phyloP scores from a whole-genome alignment of 2,113 vertebrate species.

The Rutilus rutilus region DNA sequence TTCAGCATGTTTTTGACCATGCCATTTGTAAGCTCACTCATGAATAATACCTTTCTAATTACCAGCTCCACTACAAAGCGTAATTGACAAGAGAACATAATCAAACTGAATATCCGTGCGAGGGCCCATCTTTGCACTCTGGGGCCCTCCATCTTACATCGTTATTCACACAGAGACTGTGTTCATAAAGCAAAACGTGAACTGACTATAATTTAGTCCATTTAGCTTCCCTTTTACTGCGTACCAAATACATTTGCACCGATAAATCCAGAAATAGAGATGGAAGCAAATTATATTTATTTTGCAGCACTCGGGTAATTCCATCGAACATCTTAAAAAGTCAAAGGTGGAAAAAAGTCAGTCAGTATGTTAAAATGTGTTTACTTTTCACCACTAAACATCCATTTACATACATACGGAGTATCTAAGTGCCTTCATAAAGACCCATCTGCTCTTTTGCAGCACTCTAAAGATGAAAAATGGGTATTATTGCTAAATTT shows the following conservation, averaged over 20 bases:
- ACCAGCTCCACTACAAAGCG: slow-evolving; percentile 42
- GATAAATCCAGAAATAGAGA: not conserved
- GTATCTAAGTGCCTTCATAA: slow-evolving; percentile 6
- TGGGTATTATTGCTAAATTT: slow-evolving; percentile 32
- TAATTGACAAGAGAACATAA: slow-evolving; percentile 38
- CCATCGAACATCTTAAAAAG: not conserved
- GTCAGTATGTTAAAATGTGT: not conserved
- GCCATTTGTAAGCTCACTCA: slow-evolving; percentile 21
- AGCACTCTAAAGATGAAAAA: slow-evolving; percentile 18
- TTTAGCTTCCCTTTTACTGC: slow-evolving; percentile 35
- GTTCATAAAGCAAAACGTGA: slow-evolving; percentile 43
- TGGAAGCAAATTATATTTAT: not conserved
- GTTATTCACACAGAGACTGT: slow-evolving; percentile 40
- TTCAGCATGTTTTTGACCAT: slow-evolving; percentile 45
- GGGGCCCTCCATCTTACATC: slow-evolving; percentile 36
- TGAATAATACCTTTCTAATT: slow-evolving; percentile 49
- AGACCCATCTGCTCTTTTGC: slow-evolving; percentile 21
- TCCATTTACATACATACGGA: not conserved
- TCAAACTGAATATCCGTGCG: slow-evolving; percentile 36
- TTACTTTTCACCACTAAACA: not conserved
- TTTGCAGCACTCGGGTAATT: not conserved
- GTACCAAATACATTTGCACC: slow-evolving; percentile 14
- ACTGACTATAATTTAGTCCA: slow-evolving; percentile 31
- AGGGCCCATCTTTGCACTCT: slow-evolving; percentile 42
- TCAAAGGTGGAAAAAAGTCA: not conserved